Evolutionary conservation across 2,797 vertebrate species (phyloP).

Genomic region (Mus caroli): DNA sequence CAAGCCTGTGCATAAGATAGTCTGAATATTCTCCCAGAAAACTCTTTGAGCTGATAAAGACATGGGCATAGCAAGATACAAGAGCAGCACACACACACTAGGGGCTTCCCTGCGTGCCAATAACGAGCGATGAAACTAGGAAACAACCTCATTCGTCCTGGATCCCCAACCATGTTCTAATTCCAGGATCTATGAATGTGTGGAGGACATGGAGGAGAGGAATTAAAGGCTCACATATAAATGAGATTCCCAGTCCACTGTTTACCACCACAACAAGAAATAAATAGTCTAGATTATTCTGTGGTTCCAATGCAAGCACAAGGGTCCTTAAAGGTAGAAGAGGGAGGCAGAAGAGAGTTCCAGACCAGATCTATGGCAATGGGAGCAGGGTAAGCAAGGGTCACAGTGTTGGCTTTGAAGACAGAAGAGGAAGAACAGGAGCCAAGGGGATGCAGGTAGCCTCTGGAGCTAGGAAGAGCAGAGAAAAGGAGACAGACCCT

Average conservation of each 20-base stretch:
- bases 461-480: not conserved
- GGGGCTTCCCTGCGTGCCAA: not conserved
- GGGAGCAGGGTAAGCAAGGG: not conserved
- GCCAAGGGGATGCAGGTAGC: not conserved
- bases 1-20: not conserved
- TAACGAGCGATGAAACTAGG: not conserved
- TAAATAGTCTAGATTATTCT: not conserved
- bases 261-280: not conserved
- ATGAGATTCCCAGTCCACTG: not conserved
- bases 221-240: not conserved
- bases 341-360: not conserved
- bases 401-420: not conserved
- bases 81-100: not conserved
- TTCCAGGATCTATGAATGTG: not conserved
- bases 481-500: not conserved
- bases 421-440: not conserved
- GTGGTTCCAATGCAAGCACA: not conserved
- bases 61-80: not conserved
- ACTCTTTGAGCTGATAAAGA: not conserved
- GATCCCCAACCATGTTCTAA: not conserved
- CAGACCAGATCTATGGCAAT: not conserved
- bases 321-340: slow-evolving; percentile 4
- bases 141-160: not conserved
- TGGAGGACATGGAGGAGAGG: not conserved
- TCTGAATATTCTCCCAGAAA: not conserved